Evolutionary conservation across 2,113 vertebrate genomes (phyloP), one percentile per base, ranked within the genome.

Genomic region (Phalacrocorax aristotelis): DNA sequence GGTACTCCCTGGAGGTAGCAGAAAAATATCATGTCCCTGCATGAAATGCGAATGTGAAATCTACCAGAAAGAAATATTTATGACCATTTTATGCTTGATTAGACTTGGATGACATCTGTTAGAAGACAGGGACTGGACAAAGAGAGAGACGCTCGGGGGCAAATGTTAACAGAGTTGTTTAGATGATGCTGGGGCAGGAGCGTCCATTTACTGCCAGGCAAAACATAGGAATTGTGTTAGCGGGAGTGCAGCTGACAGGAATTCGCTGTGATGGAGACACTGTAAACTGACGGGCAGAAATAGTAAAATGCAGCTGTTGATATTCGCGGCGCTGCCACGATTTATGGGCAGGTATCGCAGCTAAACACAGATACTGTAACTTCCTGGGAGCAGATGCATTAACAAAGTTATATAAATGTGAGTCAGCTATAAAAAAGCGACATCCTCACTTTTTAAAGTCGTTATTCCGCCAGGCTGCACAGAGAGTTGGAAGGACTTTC

Each of bases 31-130:
- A 98, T 99, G 99, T 98, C 99, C 98, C 98, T 98, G 99, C 98
- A 98, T 99, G 99, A 99, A 99, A 99, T 99, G 98, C 91, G 98
- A 99, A 99, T 99, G 99, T 99, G 99, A 99, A 99, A 99, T 99
- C 99, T 99, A 99, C 98, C 99, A 99, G 99, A 99, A 99, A 99
- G 99, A 99, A 99, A 99, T 99, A 99, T 99, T 99, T 99, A 99
- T 99, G 99, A 98, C 98, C 98, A 98, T 99, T 99, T 99, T 99
- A 99, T 99, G 99, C 99, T 99, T 99, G 99, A 99, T 99, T 99
- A 99, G 98, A 99, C 98, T 98, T 99, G 98, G 99, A 99, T 99
- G 99, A 99, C 98, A 99, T 99, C 98, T 98, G 98, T 98, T 98
- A 98, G 98, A 98, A 99, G 98, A 98, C 98, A 98, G 98, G 97